Percentiles rank a stretch among this genome's conserved stretches.
Conservation (phyloP, 2,888 invertebrate genomes). For the Apomyelois bistriatella region DNA sequence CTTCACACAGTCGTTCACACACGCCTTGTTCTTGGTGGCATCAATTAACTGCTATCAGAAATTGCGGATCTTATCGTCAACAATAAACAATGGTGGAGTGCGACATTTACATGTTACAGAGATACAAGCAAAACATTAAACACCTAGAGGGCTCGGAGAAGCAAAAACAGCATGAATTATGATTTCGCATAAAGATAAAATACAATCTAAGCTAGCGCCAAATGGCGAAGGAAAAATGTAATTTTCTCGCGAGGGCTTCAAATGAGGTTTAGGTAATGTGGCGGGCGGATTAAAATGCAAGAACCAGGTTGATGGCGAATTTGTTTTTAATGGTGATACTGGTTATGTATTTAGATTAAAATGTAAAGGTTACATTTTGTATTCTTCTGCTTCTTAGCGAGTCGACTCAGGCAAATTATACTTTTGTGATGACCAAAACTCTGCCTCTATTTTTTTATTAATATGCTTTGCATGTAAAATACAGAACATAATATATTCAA, state of each 20-base stretch:
- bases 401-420: no score
- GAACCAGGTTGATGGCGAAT: slow-evolving; percentile 3
- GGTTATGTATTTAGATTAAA: neutral
- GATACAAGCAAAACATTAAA: slow-evolving; percentile 62
- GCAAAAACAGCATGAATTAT: slow-evolving; percentile 74
- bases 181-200: slow-evolving; percentile 78
- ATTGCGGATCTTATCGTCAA: slow-evolving; percentile 50
- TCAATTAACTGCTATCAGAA: slow-evolving; percentile 48
- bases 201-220: slow-evolving; percentile 72
- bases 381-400: no score
- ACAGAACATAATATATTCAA: no score
- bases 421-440: no score
- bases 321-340: neutral
- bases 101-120: slow-evolving; percentile 57
- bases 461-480: no score
- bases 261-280: slow-evolving; percentile 47
- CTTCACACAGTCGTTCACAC: slow-evolving; percentile 19
- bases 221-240: slow-evolving; percentile 71
- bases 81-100: slow-evolving; percentile 58
- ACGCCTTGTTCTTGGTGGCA: slow-evolving; percentile 27
- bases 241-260: slow-evolving; percentile 57
- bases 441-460: no score
- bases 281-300: slow-evolving; percentile 20
- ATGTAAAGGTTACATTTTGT: no score
- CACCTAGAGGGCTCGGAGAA: slow-evolving; percentile 56